Evolutionary conservation across 2,888 invertebrate genomes (phyloP), one percentile per base, ranked within the genome.

Genomic region (Pammene fasciana): DNA sequence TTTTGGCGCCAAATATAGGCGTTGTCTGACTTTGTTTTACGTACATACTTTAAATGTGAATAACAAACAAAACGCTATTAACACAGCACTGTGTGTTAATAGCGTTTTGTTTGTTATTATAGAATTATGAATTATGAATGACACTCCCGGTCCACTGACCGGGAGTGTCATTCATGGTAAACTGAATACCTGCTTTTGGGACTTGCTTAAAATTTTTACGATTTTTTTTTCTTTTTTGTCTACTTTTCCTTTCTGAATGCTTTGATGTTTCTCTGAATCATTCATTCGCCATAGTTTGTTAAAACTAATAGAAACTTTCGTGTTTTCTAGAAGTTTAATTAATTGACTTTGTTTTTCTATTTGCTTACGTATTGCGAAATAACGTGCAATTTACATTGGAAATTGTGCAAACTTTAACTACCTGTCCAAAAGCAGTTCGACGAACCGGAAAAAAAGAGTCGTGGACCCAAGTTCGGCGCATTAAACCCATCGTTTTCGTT

Each of bases 381-480:
- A 52, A 52, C 43, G 14, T 26, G 26, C 26, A 26, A 26, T 26
- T 26, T 26, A 26, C 26, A 26, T 45, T 43, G 26, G 14, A 59
- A 52, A 18, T 68, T 68, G 52, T 65, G 68, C 45, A 68, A 64
- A 68, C 41, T 57, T 50, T 64, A 52, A 52, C 55, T 64, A 68
- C 64, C 57, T 65, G 68, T 9, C 57, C 59, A 54, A 68, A 65
- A 64, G 57, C 71, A 65, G 72, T 73, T 73, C 76, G 72, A 72
- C 76, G 75, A 79, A 76, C 79, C 68, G 59, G 34, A 59, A 26
- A 59, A 72, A 72, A 34, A 34, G 73, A 82, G 83, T 84, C 85
- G 80, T 78, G 78, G 81, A 86, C 81, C 85, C 83, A 73, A 52
- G 67, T 43, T n/a, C 68, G 68, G 68, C 64, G 57, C 68, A 68